Evolutionary conservation across 2,888 invertebrate species (phyloP).

Genomic region (Villa cingulata): DNA sequence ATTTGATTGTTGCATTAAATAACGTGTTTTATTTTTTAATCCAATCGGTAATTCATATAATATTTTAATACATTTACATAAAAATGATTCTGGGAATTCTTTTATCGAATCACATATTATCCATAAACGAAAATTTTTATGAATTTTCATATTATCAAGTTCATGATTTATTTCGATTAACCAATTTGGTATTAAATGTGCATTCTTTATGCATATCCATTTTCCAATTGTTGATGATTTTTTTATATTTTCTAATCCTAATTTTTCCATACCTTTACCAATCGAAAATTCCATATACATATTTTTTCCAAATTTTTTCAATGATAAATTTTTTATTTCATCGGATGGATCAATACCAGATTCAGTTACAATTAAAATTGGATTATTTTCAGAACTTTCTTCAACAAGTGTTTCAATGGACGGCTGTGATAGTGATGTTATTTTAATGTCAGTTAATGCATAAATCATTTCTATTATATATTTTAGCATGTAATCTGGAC

Average conservation of each 20-base stretch:
- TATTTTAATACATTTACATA: constrained; percentile 67
- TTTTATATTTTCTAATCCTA: constrained; percentile 44
- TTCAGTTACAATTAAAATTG: constrained; percentile 71
- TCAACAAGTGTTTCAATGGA: constrained; percentile 29
- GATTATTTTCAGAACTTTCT: constrained; percentile 40
- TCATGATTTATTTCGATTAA: constrained; percentile 54
- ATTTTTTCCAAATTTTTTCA: constrained; percentile 34
- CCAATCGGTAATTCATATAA: constrained; percentile 76
- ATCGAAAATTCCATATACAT: constrained; percentile 57
- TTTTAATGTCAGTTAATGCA: constrained; percentile 42
- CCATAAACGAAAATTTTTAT: constrained; percentile 62
- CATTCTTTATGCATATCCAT: constrained; percentile 70
- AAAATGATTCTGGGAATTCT: constrained; percentile 57
- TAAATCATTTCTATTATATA: constrained; percentile 61
- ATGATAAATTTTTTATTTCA: constrained; percentile 57
- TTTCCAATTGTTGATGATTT: constrained; percentile 48
- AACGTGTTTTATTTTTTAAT: constrained; percentile 63
- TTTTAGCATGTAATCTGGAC: constrained; percentile 71
- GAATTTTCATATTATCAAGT: constrained; percentile 26
- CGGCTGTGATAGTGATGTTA: constrained; percentile 26
- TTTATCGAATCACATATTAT: constrained; percentile 71
- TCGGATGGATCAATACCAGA: constrained; percentile 84
- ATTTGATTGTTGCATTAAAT: constrained; percentile 59
- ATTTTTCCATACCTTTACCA: constrained; percentile 63
- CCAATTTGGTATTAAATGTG: constrained; percentile 63